phyloP scores from a whole-genome alignment of 2,113 vertebrate genomes.

The Tamias sibiricus region DNA sequence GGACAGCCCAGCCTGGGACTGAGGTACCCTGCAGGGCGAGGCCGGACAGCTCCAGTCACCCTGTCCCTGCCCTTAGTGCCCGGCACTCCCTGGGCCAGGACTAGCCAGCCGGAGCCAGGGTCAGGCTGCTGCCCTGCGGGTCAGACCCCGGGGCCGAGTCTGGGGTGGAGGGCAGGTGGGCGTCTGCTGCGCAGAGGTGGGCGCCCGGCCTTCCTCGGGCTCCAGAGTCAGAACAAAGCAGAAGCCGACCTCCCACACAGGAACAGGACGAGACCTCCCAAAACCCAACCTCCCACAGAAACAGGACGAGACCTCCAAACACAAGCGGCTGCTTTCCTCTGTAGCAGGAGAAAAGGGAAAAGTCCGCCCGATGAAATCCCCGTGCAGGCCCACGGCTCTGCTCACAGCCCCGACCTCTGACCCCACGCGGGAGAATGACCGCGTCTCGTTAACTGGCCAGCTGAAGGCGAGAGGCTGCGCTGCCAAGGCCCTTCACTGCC shows the following conservation, averaged over 20 bases:
- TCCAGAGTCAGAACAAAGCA: background rate
- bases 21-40: background rate
- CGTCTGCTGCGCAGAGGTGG: background rate
- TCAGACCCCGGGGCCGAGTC: background rate
- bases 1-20: background rate
- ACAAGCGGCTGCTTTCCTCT: too few relatives aligned
- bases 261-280: too few relatives aligned
- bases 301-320: too few relatives aligned
- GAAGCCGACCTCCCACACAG: too few relatives aligned
- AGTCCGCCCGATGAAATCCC: background rate
- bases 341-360: background rate
- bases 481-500: conserved; percentile 18
- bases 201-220: background rate
- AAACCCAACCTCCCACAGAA: too few relatives aligned
- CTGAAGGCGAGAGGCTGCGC: background rate
- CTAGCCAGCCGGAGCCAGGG: background rate
- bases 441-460: conserved; percentile 6
- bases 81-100: background rate
- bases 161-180: background rate
- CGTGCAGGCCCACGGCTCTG: background rate
- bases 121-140: background rate
- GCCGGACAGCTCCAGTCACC: background rate
- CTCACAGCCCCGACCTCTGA: conserved; percentile 34
- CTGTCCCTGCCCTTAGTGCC: background rate
- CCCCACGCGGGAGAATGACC: background rate